These are phyloP conservation scores for Menidia beryllina DNA, from an alignment of 2,113 vertebrate species.

Conservation along the genomic window DNA sequence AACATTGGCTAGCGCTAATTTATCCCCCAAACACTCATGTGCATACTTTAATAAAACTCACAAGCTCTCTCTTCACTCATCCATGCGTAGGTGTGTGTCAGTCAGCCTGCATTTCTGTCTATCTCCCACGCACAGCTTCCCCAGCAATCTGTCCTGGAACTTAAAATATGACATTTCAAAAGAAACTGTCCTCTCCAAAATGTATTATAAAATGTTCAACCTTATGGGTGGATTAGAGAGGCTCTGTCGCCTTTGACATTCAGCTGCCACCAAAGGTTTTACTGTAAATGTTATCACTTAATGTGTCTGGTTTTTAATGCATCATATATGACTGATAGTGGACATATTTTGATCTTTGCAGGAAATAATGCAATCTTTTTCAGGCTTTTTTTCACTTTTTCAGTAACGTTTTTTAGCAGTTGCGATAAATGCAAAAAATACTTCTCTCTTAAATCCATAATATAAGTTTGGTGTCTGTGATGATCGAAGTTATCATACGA, in stretches of 20 bases:
- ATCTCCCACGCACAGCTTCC: background rate
- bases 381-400: background rate
- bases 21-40: conserved; percentile 47
- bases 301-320: background rate
- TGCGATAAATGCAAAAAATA: background rate
- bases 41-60: conserved; percentile 39
- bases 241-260: conserved; percentile 12
- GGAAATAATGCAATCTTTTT: background rate
- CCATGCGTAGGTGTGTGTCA: conserved; percentile 16
- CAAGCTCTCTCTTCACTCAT: conserved; percentile 39
- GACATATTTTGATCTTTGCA: background rate
- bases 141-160: conserved; percentile 8
- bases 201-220: conserved; percentile 13
- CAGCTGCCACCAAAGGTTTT: background rate
- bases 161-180: conserved; percentile 28
- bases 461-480: background rate
- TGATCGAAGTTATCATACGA: background rate
- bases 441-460: background rate
- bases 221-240: conserved; percentile 3
- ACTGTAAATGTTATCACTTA: conserved; percentile 7
- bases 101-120: conserved; percentile 8
- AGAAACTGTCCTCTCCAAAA: conserved; percentile 5
- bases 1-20: conserved; percentile 46
- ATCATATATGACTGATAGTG: background rate
- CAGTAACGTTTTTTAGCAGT: background rate